A percentile compares a stretch with the other conserved stretches of the same genome.
These are phyloP conservation scores for Drosophila takahashii DNA, from an alignment of 1,140 invertebrate species.

Conservation along the genomic window DNA sequence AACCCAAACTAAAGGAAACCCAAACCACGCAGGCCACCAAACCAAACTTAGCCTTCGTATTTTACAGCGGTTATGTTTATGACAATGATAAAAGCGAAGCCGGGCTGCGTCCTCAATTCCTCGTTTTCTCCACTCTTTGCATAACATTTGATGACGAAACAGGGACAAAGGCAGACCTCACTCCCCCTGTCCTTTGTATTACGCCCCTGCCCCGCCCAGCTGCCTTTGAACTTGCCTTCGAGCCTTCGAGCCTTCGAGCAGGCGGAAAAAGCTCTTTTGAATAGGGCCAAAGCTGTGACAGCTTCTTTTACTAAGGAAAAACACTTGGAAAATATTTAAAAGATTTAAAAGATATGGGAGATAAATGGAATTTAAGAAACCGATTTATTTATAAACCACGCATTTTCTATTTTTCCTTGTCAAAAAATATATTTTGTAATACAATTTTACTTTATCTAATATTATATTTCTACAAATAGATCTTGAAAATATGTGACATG, in stretches of 20 bases:
- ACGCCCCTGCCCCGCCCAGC: slow-evolving; percentile 4
- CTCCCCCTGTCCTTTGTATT: background rate
- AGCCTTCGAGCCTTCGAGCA: slow-evolving; percentile 33
- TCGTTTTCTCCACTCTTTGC: slow-evolving; percentile 29
- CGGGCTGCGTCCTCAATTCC: slow-evolving; percentile 31
- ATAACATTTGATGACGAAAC: slow-evolving; percentile 73
- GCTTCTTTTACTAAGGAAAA: slow-evolving; percentile 16
- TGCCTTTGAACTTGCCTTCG: slow-evolving; percentile 71
- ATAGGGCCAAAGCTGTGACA: slow-evolving; percentile 38
- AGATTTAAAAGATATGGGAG: background rate
- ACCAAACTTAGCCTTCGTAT: slow-evolving; percentile 24
- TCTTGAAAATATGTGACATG: too few species aligned
- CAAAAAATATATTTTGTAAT: too few species aligned
- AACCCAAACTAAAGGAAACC: slow-evolving; percentile 45
- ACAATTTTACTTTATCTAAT: too few species aligned
- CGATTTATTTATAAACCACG: too few species aligned
- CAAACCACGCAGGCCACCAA: slow-evolving; percentile 17
- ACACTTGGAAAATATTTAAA: slow-evolving; percentile 14
- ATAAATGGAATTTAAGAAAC: background rate
- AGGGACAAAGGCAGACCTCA: slow-evolving; percentile 26
- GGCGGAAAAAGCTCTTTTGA: slow-evolving; percentile 30
- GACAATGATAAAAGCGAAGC: slow-evolving; percentile 51
- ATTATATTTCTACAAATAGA: too few species aligned
- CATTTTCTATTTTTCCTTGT: too few species aligned
- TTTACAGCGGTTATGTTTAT: slow-evolving; percentile 49